Percentiles rank a stretch among this genome's conserved stretches.
phyloP scores from a whole-genome alignment of 1,140 invertebrate genomes.

The Brachionus paranguensis region DNA sequence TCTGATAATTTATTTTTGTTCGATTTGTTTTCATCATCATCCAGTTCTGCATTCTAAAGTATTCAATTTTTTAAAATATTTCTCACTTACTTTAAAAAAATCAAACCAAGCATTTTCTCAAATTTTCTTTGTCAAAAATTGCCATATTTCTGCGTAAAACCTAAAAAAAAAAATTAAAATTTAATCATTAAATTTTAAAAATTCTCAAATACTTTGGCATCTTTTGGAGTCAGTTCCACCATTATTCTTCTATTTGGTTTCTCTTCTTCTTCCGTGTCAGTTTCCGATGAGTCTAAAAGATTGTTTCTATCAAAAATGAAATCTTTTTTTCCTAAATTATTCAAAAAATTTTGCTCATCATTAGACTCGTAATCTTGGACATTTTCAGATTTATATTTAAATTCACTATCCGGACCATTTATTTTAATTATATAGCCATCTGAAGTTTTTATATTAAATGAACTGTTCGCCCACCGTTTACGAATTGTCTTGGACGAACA shows the following conservation, averaged over 20 bases:
- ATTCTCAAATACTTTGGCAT: background rate
- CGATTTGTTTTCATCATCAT: background rate
- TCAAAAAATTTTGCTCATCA: background rate
- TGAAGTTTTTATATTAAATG: slow-evolving; percentile 21
- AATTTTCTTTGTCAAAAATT: background rate
- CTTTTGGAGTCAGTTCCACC: background rate
- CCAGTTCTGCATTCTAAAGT: background rate
- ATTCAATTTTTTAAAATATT: background rate
- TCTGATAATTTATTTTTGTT: background rate
- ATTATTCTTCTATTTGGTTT: background rate
- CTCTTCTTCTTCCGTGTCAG: background rate
- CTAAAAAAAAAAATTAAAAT: background rate
- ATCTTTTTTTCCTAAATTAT: background rate
- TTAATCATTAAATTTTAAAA: background rate
- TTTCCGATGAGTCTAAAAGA: background rate
- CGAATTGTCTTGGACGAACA: background rate
- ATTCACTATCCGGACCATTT: background rate
- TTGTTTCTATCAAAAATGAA: background rate
- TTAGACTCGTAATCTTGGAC: background rate
- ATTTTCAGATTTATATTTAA: background rate
- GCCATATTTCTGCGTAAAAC: background rate
- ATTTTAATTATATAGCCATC: slow-evolving; percentile 25
- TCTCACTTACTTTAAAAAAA: background rate
- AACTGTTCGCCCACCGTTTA: background rate
- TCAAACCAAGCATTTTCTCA: background rate